These are phyloP conservation scores for Naso thynnoides DNA, from an alignment of 2,797 vertebrate genomes.

Conservation along the genomic window DNA sequence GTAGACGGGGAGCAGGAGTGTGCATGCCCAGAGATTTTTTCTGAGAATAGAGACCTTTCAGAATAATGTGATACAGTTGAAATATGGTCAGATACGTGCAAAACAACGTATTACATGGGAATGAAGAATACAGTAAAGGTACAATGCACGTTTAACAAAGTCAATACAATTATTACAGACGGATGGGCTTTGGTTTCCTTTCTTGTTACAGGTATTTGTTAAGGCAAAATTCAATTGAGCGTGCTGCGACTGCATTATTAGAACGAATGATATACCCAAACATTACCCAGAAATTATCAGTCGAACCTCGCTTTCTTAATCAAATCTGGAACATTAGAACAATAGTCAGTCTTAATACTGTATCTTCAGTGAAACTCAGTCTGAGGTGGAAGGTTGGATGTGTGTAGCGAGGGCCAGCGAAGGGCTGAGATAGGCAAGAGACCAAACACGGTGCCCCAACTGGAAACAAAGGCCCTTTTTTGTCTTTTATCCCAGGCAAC, in stretches of 20 bases:
- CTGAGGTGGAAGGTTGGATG: background rate
- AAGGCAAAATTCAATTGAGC: slow-evolving; percentile 38
- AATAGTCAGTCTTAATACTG: slow-evolving; percentile 16
- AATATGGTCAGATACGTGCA: background rate
- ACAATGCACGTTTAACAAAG: slow-evolving; percentile 16
- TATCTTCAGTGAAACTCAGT: slow-evolving; percentile 35
- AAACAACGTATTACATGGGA: background rate
- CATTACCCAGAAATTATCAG: slow-evolving; percentile 7
- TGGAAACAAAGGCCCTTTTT: slow-evolving; percentile 78
- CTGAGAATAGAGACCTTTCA: background rate
- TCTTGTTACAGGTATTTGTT: slow-evolving; percentile 23
- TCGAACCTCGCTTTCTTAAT: slow-evolving; percentile 25
- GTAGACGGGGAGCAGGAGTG: slow-evolving; percentile 33
- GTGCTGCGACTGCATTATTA: slow-evolving; percentile 40
- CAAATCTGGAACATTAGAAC: slow-evolving; percentile 30
- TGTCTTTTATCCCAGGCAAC: slow-evolving; percentile 15
- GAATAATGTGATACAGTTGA: background rate
- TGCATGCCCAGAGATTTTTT: background rate
- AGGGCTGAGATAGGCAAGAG: slow-evolving; percentile 30
- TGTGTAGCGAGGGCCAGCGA: background rate
- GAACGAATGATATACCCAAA: slow-evolving; percentile 12
- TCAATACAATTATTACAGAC: slow-evolving; percentile 15
- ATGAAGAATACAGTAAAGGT: background rate
- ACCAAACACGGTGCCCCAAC: slow-evolving; percentile 30
- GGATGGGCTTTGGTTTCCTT: slow-evolving; percentile 3